Evolutionary conservation across 2,113 vertebrate species (phyloP), one percentile per base, ranked within the genome.

Genomic region (Solea solea): DNA sequence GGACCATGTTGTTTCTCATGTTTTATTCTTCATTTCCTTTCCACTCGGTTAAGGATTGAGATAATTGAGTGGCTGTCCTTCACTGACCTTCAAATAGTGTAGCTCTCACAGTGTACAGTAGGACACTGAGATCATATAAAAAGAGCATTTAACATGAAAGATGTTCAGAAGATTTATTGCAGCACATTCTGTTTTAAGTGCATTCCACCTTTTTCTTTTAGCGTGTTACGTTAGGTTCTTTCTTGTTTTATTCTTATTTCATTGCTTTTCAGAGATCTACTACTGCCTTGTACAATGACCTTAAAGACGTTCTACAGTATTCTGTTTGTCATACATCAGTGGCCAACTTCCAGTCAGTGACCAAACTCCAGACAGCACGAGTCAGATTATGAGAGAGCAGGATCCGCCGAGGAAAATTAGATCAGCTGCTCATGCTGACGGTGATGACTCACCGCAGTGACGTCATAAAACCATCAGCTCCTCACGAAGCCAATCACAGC

Each of bases 381-480:
- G 51, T 40, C 64, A 52, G 15, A 78, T 34, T 39, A 59, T 60
- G 9, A 54, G 53, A 57, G 39, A 53, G 63, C 25, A 56, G 49
- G 56, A 76, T 44, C 12, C 63, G 34, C 56, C 50, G 54, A 55
- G 40, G n/a, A 50, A 70, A 78, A 83, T 72, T 48, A 78, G 71
- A 81, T 81, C 58, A 64, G 42, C 69, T 49, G 48, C 61, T 50
- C 40, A 50, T 39, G 40, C 56, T 63, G 64, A 64, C 21, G 15
- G 27, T 57, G 72, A 75, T 90, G 88, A 91, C 66, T 91, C 86
- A 86, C 80, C 78, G 64, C 15, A 41, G 50, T 73, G 85, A 85
- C 64, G n/a, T 89, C 88, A 81, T 41, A 10, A 64, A 71, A 74
- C 57, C 71, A 76, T 76, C 70, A 78, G 56, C 60, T 55, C 44